Evolutionary conservation across 2,797 vertebrate genomes (phyloP).

Genomic region (Picus viridis): DNA sequence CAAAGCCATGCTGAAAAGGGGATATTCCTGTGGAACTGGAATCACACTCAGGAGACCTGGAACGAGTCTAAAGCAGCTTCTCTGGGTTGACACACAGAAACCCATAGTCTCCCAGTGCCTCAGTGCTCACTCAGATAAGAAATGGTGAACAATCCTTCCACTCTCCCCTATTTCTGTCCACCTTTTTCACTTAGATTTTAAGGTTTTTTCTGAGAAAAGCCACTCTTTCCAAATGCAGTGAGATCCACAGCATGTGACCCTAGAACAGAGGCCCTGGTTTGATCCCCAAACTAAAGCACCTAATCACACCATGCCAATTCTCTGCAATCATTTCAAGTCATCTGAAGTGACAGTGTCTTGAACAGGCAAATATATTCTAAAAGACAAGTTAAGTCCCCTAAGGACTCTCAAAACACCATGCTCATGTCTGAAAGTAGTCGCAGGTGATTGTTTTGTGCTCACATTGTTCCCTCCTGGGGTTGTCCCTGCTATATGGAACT

Average conservation of each 20-base stretch:
- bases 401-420: neutral
- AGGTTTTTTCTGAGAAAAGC: neutral
- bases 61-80: neutral
- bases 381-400: neutral
- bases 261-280: neutral
- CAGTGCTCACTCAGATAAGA: neutral
- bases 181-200: neutral
- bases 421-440: neutral
- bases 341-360: neutral
- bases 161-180: neutral
- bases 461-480: neutral
- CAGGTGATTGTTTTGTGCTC: neutral
- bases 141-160: neutral
- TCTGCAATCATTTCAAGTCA: neutral
- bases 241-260: rapidly evolving
- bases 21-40: neutral
- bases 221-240: neutral
- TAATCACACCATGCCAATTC: neutral
- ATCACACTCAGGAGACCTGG: neutral
- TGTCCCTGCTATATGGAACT: neutral
- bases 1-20: neutral
- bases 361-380: neutral
- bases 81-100: neutral
- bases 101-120: neutral
- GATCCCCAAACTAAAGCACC: neutral